Conservation (phyloP, 2,113 vertebrate genomes). For the Ammodytes marinus region DNA sequence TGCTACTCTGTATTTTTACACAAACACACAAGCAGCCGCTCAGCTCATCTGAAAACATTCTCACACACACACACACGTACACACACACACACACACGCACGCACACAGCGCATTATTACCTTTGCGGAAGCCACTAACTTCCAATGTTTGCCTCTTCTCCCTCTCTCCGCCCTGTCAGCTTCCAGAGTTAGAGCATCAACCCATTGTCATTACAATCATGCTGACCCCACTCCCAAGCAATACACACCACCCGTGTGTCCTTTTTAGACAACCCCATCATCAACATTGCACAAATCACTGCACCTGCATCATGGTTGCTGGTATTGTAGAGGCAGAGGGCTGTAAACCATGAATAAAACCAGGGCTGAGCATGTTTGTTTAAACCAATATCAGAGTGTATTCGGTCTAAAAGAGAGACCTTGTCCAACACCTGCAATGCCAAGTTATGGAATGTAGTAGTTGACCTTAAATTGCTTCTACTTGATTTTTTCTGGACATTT, state of each 20-base stretch:
- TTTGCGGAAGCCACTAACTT: slow-evolving; percentile 23
- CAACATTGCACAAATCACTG: slow-evolving; percentile 41
- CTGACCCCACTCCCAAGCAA: slow-evolving; percentile 47
- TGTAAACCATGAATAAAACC: slow-evolving; percentile 2
- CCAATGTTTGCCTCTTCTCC: neutral
- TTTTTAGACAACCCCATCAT: slow-evolving; percentile 41
- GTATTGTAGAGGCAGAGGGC: neutral
- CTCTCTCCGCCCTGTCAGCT: neutral
- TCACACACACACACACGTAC: slow-evolving; percentile 11
- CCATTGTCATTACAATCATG: slow-evolving; percentile 15
- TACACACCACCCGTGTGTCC: slow-evolving; percentile 9
- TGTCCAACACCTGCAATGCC: neutral
- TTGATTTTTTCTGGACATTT: neutral
- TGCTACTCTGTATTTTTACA: slow-evolving; percentile 40
- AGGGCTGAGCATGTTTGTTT: slow-evolving; percentile 25
- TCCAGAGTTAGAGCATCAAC: slow-evolving; percentile 1
- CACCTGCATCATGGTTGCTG: slow-evolving; percentile 31
- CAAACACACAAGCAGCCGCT: slow-evolving; percentile 14
- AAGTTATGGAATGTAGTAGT: neutral
- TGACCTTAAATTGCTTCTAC: neutral
- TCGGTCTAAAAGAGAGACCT: neutral
- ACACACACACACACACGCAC: slow-evolving; percentile 11
- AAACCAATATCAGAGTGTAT: neutral
- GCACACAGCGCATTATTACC: slow-evolving; percentile 8
- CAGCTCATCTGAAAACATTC: neutral